Conservation (phyloP, 2,113 vertebrate species). For the Podarcis muralis region DNA sequence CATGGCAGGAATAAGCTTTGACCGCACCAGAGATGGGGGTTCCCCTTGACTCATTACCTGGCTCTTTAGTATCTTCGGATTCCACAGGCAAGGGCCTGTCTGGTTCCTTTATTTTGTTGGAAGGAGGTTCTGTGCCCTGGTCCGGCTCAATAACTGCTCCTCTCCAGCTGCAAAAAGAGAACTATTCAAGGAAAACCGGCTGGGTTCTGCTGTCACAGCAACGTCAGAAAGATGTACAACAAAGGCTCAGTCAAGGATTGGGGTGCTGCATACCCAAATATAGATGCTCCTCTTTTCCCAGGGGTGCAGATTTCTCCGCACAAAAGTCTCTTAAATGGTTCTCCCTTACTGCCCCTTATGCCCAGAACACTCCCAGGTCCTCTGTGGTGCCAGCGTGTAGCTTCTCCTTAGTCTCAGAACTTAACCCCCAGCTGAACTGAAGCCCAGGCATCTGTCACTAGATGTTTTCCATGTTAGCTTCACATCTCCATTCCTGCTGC, state of each 20-base stretch:
- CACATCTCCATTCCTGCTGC: not conserved
- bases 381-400: not conserved
- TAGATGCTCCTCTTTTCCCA: not conserved
- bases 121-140: constrained; percentile 75
- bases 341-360: not conserved
- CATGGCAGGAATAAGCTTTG: not conserved
- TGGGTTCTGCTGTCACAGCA: too few relatives aligned
- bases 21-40: not conserved
- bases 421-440: not conserved
- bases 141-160: constrained; percentile 85
- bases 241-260: not conserved
- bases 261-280: too few relatives aligned
- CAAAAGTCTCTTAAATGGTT: not conserved
- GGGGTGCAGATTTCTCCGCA: not conserved
- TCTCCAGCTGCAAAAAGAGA: constrained; percentile 77
- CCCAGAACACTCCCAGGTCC: not conserved
- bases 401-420: not conserved
- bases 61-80: constrained; percentile 48
- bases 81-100: constrained; percentile 63
- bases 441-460: too few relatives aligned
- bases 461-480: not conserved
- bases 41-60: constrained; percentile 69
- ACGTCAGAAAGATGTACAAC: not conserved
- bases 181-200: not conserved
- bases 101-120: constrained; percentile 61